phyloP scores from a whole-genome alignment of 1,140 invertebrate genomes.

The Mylabris phalerata region DNA sequence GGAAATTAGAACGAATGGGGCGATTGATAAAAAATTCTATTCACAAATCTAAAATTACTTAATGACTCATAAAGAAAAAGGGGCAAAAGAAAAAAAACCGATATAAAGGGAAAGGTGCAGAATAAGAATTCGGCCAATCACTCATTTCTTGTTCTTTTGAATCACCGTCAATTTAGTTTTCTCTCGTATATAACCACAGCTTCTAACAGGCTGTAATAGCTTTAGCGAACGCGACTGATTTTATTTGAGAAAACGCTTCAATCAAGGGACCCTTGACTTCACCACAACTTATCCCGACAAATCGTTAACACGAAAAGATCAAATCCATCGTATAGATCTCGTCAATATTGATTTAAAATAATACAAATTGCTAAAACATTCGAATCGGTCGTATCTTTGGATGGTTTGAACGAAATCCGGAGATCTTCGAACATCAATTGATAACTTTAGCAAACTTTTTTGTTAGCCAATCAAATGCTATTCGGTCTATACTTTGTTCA shows the following conservation, averaged over 20 bases:
- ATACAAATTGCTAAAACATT: not conserved
- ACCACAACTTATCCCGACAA: slow-evolving; percentile 31
- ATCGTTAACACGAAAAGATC: not conserved
- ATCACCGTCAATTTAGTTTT: slow-evolving; percentile 37
- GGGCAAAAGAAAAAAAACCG: too few relatives aligned
- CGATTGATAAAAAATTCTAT: slow-evolving; percentile 6
- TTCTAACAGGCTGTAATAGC: slow-evolving; percentile 39
- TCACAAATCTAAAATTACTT: slow-evolving; percentile 13
- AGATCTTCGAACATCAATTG: slow-evolving; percentile 26
- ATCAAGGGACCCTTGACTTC: slow-evolving; percentile 38
- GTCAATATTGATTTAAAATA: too few relatives aligned
- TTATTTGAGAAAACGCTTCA: slow-evolving; percentile 40
- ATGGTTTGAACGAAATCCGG: not conserved
- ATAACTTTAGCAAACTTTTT: slow-evolving; percentile 40
- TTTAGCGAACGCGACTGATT: slow-evolving; percentile 37
- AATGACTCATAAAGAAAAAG: slow-evolving; percentile 1
- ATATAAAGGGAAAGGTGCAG: slow-evolving; percentile 6
- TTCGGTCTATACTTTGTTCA: slow-evolving; percentile 35
- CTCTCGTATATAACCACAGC: slow-evolving; percentile 33
- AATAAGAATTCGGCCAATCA: slow-evolving; percentile 31
- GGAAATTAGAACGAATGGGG: too few relatives aligned
- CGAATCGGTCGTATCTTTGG: slow-evolving; percentile 15
- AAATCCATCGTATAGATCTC: not conserved
- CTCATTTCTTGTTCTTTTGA: slow-evolving; percentile 29
- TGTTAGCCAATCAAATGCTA: slow-evolving; percentile 39